phyloP scores from a whole-genome alignment of 2,888 invertebrate species.

The Tetanocera ferruginea region DNA sequence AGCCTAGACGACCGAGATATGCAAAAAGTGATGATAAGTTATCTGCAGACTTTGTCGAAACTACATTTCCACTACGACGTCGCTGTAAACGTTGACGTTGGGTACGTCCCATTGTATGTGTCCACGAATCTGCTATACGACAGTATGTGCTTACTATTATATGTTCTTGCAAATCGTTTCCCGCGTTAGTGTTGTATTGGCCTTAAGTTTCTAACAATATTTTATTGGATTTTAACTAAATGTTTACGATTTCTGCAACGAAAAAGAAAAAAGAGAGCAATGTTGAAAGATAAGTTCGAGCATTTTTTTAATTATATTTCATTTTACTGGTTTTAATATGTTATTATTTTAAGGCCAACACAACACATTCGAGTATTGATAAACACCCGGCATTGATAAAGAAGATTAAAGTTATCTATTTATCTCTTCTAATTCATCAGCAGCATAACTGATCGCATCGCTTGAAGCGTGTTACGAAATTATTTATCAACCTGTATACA shows the following conservation, averaged over 20 bases:
- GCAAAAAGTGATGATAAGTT: conserved; percentile 52
- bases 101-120: conserved; percentile 60
- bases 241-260: conserved; percentile 59
- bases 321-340: neutral
- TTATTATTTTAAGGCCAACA: conserved; percentile 1
- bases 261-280: conserved; percentile 55
- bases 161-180: neutral
- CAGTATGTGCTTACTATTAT: neutral
- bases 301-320: neutral
- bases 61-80: conserved; percentile 26
- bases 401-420: neutral
- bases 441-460: neutral
- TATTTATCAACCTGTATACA: neutral
- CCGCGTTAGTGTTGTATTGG: conserved; percentile 53
- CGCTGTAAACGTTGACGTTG: conserved; percentile 54
- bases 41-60: neutral
- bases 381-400: neutral
- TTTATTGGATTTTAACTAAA: conserved; percentile 23
- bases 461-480: conserved; percentile 4
- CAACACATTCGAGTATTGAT: conserved; percentile 23
- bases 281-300: conserved; percentile 14
- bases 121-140: neutral
- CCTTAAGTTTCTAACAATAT: conserved; percentile 39
- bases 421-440: neutral
- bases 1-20: conserved; percentile 67